These are phyloP conservation scores for Spinibarbus caldwelli DNA, from an alignment of 2,797 vertebrate genomes.

Conservation along the genomic window DNA sequence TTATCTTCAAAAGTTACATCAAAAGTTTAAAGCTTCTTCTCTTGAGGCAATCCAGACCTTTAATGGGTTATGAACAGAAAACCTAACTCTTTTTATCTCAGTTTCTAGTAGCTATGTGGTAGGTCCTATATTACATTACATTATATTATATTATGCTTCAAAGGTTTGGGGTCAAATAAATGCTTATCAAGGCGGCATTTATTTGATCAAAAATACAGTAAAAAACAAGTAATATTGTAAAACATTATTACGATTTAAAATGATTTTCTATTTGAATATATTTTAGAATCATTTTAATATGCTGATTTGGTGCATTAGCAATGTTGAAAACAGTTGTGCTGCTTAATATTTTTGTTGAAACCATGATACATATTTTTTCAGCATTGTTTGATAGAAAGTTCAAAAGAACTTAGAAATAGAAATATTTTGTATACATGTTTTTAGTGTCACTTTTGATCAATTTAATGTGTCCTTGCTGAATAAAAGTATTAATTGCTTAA, in stretches of 20 bases:
- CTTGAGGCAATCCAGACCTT: not conserved
- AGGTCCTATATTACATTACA: not conserved
- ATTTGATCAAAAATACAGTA: not conserved
- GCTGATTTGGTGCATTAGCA: not conserved
- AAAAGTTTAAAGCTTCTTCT: slow-evolving; percentile 25
- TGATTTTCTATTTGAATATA: not conserved
- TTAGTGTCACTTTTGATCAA: too few species aligned
- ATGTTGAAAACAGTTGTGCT: not conserved
- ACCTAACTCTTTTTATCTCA: not conserved
- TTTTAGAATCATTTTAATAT: not conserved
- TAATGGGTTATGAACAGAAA: slow-evolving; percentile 2
- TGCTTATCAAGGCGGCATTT: not conserved
- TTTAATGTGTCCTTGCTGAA: too few species aligned
- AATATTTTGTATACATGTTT: too few species aligned
- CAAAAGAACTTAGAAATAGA: too few species aligned
- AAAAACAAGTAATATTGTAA: not conserved
- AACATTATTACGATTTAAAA: not conserved
- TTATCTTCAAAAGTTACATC: slow-evolving; percentile 37
- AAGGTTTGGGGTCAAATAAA: not conserved
- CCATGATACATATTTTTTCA: too few species aligned
- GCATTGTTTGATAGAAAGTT: not conserved
- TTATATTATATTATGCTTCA: not conserved
- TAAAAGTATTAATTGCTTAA: too few species aligned
- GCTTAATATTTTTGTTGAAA: too few species aligned
- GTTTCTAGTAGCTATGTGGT: not conserved